Evolutionary conservation across 2,797 vertebrate genomes (phyloP).

Genomic region (Siniperca undulata): DNA sequence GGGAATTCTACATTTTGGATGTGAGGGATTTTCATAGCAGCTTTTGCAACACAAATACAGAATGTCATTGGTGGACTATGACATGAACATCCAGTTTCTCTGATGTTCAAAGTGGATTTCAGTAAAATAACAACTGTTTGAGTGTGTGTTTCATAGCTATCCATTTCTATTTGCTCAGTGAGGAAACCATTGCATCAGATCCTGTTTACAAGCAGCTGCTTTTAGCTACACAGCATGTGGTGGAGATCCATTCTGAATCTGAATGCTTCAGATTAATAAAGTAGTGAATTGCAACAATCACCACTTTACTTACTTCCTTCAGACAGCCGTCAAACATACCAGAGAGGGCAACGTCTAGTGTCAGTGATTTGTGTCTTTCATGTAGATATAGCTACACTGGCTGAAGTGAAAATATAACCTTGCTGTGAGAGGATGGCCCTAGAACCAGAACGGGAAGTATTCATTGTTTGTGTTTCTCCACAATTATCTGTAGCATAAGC

Average conservation of each 20-base stretch:
- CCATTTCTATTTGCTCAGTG: conserved; percentile 25
- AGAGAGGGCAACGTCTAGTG: background rate
- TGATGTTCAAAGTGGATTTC: conserved; percentile 30
- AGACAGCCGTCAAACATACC: conserved; percentile 6
- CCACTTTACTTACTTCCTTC: background rate
- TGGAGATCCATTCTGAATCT: conserved; percentile 8
- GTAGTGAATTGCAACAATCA: conserved; percentile 24
- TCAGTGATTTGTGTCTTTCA: background rate
- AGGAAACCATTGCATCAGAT: conserved; percentile 64
- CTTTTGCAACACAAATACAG: background rate
- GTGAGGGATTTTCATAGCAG: background rate
- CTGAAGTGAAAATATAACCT: conserved; percentile 10
- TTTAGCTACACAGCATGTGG: conserved; percentile 45
- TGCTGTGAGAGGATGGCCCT: background rate
- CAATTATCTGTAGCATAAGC: background rate
- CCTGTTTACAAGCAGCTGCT: conserved; percentile 36
- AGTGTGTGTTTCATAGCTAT: conserved; percentile 29
- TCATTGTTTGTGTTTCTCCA: background rate
- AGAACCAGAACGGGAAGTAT: background rate
- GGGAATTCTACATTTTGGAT: background rate
- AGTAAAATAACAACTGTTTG: conserved; percentile 3
- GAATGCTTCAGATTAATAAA: conserved; percentile 17
- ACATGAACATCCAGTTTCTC: conserved; percentile 6
- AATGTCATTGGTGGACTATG: background rate
- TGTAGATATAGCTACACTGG: conserved; percentile 14